Evolutionary conservation across 2,797 vertebrate species (phyloP).

Genomic region (Meriones psammophilus): DNA sequence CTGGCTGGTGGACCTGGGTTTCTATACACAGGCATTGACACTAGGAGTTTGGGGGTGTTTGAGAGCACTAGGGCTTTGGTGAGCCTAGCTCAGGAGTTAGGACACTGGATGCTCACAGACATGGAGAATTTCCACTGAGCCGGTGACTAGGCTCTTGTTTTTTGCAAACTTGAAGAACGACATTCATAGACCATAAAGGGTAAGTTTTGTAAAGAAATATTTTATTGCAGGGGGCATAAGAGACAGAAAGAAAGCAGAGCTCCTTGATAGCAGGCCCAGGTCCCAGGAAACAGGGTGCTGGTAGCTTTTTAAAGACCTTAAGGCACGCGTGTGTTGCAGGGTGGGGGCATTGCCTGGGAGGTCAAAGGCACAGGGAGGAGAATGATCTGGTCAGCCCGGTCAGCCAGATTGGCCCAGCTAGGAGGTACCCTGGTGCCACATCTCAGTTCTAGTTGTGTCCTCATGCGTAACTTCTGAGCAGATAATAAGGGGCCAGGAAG

Average conservation of each 20-base stretch:
- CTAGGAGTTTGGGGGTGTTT: neutral
- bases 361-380: neutral
- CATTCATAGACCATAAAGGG: neutral
- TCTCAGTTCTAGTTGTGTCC: neutral
- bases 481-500: neutral
- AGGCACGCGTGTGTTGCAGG: neutral
- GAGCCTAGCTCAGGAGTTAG: neutral
- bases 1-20: neutral
- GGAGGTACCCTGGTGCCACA: neutral
- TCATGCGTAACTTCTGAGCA: neutral
- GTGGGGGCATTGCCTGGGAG: too few relatives aligned
- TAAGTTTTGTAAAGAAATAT: neutral
- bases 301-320: neutral
- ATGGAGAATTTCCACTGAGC: neutral
- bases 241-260: neutral
- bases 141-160: neutral
- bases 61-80: neutral
- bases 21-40: neutral
- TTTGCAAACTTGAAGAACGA: neutral
- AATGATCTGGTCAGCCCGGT: too few relatives aligned
- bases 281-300: neutral
- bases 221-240: neutral
- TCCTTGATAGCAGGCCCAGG: neutral
- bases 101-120: neutral
- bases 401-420: neutral